These are phyloP conservation scores for Strigamia transsilvanica DNA, from an alignment of 2,888 invertebrate genomes.

Conservation along the genomic window DNA sequence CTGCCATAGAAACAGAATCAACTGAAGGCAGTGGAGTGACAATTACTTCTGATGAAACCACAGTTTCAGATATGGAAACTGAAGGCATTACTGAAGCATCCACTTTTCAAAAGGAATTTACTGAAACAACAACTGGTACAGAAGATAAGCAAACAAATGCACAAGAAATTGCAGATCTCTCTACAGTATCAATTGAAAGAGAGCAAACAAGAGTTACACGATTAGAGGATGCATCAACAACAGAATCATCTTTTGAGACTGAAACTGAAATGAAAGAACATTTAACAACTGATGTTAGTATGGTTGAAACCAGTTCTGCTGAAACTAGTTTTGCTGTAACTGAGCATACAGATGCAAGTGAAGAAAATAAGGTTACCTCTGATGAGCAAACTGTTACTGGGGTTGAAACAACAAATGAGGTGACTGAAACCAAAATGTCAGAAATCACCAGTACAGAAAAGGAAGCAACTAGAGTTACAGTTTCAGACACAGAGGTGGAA, in stretches of 20 bases:
- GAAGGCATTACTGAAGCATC: not conserved
- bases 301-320: slow-evolving; percentile 15
- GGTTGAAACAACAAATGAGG: not conserved
- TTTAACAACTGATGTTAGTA: not conserved
- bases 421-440: not conserved
- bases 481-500: slow-evolving; percentile 54
- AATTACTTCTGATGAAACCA: not conserved
- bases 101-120: not conserved
- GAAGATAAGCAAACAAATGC: not conserved
- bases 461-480: not conserved
- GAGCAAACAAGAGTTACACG: slow-evolving; percentile 1
- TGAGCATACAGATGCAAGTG: not conserved
- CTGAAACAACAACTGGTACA: not conserved
- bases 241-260: not conserved
- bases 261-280: not conserved
- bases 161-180: not conserved
- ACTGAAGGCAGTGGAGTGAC: not conserved
- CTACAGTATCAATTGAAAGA: not conserved
- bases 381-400: not conserved
- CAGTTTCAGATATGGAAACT: slow-evolving; percentile 5
- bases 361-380: not conserved
- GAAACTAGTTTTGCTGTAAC: slow-evolving; percentile 27
- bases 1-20: not conserved
- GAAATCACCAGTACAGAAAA: not conserved
- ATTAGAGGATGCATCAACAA: not conserved